Conservation (phyloP, 2,113 vertebrate genomes). For the Hemichromis elongatus region DNA sequence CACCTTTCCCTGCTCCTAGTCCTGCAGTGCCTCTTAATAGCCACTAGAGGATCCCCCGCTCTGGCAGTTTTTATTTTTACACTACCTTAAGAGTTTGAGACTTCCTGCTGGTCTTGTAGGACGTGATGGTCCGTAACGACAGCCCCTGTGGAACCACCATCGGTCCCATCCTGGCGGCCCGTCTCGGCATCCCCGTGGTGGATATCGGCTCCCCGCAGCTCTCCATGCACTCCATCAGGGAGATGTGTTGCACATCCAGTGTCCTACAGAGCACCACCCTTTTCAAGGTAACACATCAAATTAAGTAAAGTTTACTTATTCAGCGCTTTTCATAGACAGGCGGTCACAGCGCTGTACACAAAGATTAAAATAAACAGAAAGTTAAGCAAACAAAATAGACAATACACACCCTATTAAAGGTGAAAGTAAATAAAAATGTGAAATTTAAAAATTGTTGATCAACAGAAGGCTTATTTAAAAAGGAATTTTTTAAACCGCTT, state of each 20-base stretch:
- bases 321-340: too few species aligned
- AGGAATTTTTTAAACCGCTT: too few species aligned
- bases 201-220: conserved; percentile 91
- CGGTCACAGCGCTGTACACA: too few species aligned
- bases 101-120: conserved; percentile 66
- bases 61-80: neutral
- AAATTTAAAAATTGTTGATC: too few species aligned
- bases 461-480: too few species aligned
- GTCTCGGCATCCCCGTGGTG: conserved; percentile 85
- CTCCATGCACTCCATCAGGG: conserved; percentile 97
- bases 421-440: too few species aligned
- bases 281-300: conserved; percentile 82
- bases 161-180: conserved; percentile 89
- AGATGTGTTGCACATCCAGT: conserved; percentile 93
- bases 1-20: neutral
- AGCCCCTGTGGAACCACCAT: conserved; percentile 89
- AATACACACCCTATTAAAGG: too few species aligned
- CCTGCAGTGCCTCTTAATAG: neutral
- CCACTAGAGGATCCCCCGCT: too few species aligned
- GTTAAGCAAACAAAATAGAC: too few species aligned
- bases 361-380: too few species aligned
- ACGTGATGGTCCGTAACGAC: conserved; percentile 96
- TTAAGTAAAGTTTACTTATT: too few species aligned
- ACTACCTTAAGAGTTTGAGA: neutral
- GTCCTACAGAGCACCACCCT: conserved; percentile 88